phyloP scores from a whole-genome alignment of 2,888 invertebrate genomes.

The Lycophotia porphyrea region DNA sequence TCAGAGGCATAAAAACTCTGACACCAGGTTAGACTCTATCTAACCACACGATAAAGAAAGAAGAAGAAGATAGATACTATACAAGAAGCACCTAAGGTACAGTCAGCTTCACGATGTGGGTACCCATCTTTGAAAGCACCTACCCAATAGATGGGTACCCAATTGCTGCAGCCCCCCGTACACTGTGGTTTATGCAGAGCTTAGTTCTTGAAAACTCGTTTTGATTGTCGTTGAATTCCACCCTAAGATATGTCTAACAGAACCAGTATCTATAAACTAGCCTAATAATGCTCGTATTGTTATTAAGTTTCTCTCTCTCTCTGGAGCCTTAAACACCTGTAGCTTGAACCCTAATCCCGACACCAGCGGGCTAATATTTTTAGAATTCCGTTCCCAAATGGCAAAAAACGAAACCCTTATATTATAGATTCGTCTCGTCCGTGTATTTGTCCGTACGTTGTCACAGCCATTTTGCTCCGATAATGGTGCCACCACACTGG shows the following conservation, averaged over 20 bases:
- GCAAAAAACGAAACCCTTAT: neutral
- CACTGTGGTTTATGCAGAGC: no score
- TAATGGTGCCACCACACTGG: no score
- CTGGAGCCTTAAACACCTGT: neutral
- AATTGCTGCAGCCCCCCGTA: no score
- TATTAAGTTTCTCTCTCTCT: neutral
- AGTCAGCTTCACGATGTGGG: no score
- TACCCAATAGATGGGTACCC: no score
- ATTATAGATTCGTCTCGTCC: neutral
- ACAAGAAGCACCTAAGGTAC: neutral
- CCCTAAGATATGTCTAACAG: neutral
- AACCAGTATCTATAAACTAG: neutral
- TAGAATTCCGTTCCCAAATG: neutral
- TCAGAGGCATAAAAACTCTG: no score
- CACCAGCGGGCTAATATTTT: neutral
- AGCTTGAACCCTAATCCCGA: neutral
- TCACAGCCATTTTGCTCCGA: neutral
- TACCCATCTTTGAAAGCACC: no score
- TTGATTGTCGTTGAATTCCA: neutral
- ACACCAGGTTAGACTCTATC: no score
- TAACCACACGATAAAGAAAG: no score
- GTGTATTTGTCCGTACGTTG: neutral
- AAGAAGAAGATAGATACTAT: neutral
- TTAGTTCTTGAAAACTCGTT: neutral
- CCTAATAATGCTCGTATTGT: neutral